Evolutionary conservation across 1,140 invertebrate species (phyloP), one percentile per base, ranked within the genome.

Genomic region (Myzus persicae): DNA sequence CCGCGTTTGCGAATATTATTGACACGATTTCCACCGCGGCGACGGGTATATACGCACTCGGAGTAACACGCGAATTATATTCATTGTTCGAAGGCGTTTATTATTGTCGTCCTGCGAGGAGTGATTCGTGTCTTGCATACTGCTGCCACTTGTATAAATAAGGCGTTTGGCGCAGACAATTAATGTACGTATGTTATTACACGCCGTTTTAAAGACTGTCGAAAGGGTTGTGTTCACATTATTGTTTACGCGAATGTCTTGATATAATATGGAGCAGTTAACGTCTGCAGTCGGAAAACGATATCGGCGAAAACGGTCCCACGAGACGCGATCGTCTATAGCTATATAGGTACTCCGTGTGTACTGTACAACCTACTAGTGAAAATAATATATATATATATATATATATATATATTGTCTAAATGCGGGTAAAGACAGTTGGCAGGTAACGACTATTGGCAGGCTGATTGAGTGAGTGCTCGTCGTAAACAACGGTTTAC

Each of bases 331-430:
- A 40, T 85, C 9, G 42, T 84, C 38, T 84, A 31, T 42, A 84
- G n/a, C n/a, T n/a, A n/a, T n/a, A n/a, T n/a, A n/a, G n/a, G n/a
- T n/a, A n/a, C n/a, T n/a, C 14, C 36, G 5, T 24, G 31, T 51
- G 7, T 22, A 44, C 5, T 51, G 22, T n/a, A 76, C 59, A 76
- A 11, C 59, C 59, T n/a, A 5, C 18, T 22, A n/a, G 59, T 76
- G 59, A 76, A 76, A 76, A 76, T n/a, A n/a, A 76, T 76, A 18
- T 67, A 67, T n/a, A n/a, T n/a, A n/a, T n/a, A n/a, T n/a, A n/a
- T n/a, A 46, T 48, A 18, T 48, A 48, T 48, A 48, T n/a, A n/a
- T 46, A 48, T 48, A 48, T 48, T 48, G 46, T 48, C 11, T 59
- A 59, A 59, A 59, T 31, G 31, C 9, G 26, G 11, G 7, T 59